These are phyloP conservation scores for Heterotis niloticus DNA, from an alignment of 2,113 vertebrate species.

Conservation along the genomic window DNA sequence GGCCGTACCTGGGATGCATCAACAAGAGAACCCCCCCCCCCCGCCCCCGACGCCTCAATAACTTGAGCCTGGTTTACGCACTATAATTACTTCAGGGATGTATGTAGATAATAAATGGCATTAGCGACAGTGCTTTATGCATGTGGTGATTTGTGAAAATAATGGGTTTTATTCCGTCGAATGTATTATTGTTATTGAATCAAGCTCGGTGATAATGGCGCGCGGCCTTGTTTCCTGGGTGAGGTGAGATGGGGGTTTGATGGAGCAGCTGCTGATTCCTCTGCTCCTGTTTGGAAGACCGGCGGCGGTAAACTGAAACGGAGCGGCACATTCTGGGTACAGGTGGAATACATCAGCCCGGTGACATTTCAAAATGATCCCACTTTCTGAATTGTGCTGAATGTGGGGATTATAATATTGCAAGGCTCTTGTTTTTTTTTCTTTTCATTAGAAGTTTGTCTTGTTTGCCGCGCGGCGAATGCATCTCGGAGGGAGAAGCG, in stretches of 20 bases:
- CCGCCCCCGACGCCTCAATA: not conserved
- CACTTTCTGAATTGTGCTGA: constrained; percentile 20
- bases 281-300: not conserved
- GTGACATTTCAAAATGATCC: constrained; percentile 28
- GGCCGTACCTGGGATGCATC: constrained; percentile 12
- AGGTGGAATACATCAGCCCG: constrained; percentile 18
- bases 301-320: constrained; percentile 22
- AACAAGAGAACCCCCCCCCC: not conserved
- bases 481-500: not conserved
- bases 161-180: not conserved
- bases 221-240: not conserved
- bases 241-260: not conserved
- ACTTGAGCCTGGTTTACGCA: constrained; percentile 6
- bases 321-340: not conserved
- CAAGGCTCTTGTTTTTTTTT: constrained; percentile 21
- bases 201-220: not conserved
- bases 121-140: not conserved
- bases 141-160: not conserved
- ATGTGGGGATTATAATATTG: constrained; percentile 18
- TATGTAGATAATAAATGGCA: constrained; percentile 10
- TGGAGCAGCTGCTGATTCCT: constrained; percentile 1
- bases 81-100: not conserved
- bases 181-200: not conserved
- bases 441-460: constrained; percentile 27
- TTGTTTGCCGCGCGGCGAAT: not conserved